Conservation (phyloP, 2,113 vertebrate genomes). For the mouse (Mus musculus) region DNA sequence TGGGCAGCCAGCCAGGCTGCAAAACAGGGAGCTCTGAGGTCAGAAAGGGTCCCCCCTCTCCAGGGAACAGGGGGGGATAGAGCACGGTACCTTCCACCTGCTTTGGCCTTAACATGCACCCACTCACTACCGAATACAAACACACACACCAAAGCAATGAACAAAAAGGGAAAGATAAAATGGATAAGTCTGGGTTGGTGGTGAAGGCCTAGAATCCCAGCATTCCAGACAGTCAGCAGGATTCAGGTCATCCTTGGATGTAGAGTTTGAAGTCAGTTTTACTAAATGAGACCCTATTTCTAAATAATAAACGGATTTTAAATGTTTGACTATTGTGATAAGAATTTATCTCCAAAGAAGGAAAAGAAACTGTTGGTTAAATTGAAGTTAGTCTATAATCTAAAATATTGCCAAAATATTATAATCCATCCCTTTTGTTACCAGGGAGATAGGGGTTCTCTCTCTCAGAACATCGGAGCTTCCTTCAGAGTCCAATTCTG, state of each 20-base stretch:
- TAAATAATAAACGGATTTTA: not conserved
- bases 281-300: not conserved
- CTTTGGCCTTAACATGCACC: not conserved
- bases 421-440: not conserved
- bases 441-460: not conserved
- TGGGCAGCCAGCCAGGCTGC: not conserved
- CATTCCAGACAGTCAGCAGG: not conserved
- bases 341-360: constrained; percentile 7
- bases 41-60: not conserved
- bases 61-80: not conserved
- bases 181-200: not conserved
- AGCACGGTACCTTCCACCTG: not conserved
- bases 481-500: not conserved
- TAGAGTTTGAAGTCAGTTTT: not conserved
- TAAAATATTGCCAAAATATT: constrained; percentile 46
- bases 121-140: not conserved
- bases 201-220: not conserved
- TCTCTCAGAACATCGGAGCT: too few species aligned
- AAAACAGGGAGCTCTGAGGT: not conserved
- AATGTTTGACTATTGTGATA: constrained; percentile 11
- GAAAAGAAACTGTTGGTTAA: constrained; percentile 34
- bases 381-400: constrained; percentile 53
- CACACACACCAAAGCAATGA: not conserved
- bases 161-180: not conserved
- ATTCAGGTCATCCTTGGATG: not conserved